Evolutionary conservation across 2,888 invertebrate genomes (phyloP), one percentile per base, ranked within the genome.

Genomic region (Omphaloscelis lunosa): DNA sequence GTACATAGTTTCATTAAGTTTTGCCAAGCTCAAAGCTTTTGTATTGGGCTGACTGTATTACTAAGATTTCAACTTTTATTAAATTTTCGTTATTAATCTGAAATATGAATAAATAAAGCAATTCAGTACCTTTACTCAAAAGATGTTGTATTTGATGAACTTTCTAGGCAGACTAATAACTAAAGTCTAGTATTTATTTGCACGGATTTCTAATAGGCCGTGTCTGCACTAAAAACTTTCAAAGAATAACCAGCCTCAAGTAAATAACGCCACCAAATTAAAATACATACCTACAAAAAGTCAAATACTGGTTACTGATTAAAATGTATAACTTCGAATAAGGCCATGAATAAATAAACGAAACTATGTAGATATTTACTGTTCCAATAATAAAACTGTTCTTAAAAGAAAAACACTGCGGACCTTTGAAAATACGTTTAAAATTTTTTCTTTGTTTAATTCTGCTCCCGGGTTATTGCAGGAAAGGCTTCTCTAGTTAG

Each of bases 381-480:
- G 56, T 59, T 71, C 29, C 67, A 58, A 63, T 69, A 75, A 75
- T 41, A 72, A 73, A 76, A 56, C 11, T 68, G 34, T 69, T 56
- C 39, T 34, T 48, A n/a, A 66, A 63, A 62, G 63, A 75, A 63
- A 75, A 80, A 75, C 39, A 63, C 12, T 63, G 20, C 20, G 29
- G 51, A 53, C 76, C 66, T 76, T 77, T 69, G 51, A 61, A 73
- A 83, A 80, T 82, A 75, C 58, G 17, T 72, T 82, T 2, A 53
- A 53, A 72, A 74, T 41, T 65, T 41, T 56, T 45, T 27, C 65
- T 71, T 71, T 74, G 41, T 82, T 75, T 63, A 71, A 80, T 79
- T 59, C 68, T 67, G 82, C 86, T 75, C 71, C 68, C 23, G 75
- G 86, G 77, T 70, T 75, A 86, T 84, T 76, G 73, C 61, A 65